Percentiles rank a stretch among this genome's conserved stretches.
Conservation (phyloP, 2,888 invertebrate genomes). For the Eucera pruinosa region DNA sequence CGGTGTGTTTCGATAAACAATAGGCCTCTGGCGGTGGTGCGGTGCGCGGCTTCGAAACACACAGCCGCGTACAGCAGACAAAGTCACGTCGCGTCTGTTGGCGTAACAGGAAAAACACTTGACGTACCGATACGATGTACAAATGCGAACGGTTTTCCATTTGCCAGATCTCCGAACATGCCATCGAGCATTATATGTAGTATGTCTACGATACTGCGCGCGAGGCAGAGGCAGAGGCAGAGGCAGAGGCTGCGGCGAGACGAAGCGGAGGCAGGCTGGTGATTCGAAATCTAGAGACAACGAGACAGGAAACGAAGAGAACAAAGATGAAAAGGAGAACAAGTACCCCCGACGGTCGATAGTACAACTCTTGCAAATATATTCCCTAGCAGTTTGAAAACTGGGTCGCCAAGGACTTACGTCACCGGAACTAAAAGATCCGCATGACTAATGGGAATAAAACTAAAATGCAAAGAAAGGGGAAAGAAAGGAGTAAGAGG, state of each 20-base stretch:
- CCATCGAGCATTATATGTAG: constrained; percentile 15
- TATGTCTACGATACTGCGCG: constrained; percentile 13
- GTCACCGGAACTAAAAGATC: constrained; percentile 36
- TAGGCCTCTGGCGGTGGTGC: no score
- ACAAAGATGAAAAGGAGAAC: constrained; percentile 36
- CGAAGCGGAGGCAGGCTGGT: no score
- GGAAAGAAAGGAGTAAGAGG: no score
- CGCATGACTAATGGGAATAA: constrained; percentile 15
- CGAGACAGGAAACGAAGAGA: constrained; percentile 23
- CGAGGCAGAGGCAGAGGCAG: no score
- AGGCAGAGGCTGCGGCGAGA: no score
- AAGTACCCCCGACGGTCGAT: constrained; percentile 37
- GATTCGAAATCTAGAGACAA: constrained; percentile 51
- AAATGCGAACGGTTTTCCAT: constrained; percentile 22
- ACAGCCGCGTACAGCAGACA: no score
- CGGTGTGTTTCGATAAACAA: no score
- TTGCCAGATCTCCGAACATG: constrained; percentile 20
- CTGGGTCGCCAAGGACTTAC: constrained; percentile 51
- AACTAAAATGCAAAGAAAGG: constrained; percentile 24
- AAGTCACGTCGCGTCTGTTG: constrained; percentile 1
- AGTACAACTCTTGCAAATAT: constrained; percentile 50
- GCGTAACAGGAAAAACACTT: not conserved
- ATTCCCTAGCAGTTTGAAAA: constrained; percentile 46
- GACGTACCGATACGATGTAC: constrained; percentile 2
- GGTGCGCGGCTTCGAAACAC: no score